A percentile compares a stretch with the other conserved stretches of the same genome.
Evolutionary conservation across 2,888 invertebrate species (phyloP).

Genomic region (Tenthredo notha): DNA sequence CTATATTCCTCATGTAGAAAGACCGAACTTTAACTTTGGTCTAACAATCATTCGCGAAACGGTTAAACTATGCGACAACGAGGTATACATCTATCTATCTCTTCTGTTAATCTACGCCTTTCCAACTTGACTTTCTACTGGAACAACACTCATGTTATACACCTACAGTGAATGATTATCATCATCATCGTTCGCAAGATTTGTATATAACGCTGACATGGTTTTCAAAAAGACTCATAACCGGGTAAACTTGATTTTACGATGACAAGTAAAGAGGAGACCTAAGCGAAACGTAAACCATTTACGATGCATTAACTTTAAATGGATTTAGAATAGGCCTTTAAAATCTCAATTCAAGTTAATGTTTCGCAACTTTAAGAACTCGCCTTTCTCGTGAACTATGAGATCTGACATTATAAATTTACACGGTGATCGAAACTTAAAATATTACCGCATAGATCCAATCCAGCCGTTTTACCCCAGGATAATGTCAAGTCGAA

Average conservation of each 20-base stretch:
- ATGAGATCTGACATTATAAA: conserved; percentile 28
- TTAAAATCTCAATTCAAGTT: neutral
- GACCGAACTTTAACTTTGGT: neutral
- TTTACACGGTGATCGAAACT: neutral
- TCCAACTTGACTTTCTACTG: conserved; percentile 13
- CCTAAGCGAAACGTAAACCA: neutral
- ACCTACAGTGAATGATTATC: neutral
- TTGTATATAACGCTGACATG: neutral
- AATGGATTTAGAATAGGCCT: neutral
- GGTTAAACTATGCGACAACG: neutral
- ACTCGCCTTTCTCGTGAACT: neutral
- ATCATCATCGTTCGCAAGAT: neutral
- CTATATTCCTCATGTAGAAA: neutral
- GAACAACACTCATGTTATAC: neutral
- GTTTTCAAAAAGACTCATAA: conserved; percentile 20
- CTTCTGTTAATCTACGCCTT: conserved; percentile 26
- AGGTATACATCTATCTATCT: neutral
- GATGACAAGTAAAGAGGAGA: neutral
- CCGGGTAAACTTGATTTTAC: neutral
- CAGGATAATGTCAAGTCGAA: conserved; percentile 20
- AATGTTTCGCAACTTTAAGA: neutral
- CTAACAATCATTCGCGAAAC: conserved; percentile 1
- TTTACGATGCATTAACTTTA: neutral
- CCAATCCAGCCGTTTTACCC: neutral
- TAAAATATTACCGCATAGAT: neutral